Evolutionary conservation across 92 coral and sea anemone genomes (phyloP), one percentile per base, ranked within the genome.

Genomic region (Ricordea florida): DNA sequence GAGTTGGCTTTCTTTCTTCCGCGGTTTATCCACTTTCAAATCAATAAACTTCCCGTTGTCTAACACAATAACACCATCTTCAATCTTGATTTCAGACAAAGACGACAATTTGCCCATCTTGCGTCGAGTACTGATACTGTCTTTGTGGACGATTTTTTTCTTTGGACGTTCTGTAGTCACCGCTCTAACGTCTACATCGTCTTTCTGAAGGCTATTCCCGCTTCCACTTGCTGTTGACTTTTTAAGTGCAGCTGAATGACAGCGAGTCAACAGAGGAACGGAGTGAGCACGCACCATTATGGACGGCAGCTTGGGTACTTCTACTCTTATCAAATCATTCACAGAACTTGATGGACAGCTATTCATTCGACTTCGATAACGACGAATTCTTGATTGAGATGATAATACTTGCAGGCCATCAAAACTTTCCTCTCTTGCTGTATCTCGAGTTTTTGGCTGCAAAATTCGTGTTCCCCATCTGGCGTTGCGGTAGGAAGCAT

Each of bases 11-110:
- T 55, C 36, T 3, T 70, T 28, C 38, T 42, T 38, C 2, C 38
- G 15, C 34, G 14, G n/a, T 41, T 70, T 70, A 14, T 70, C 66
- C 37, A 15, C 29, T 38, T 22, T 53, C 1, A 70, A 53, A 70
- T 70, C 66, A 36, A 70, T 16, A 11, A 53, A 64, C 42, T 70
- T 70, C n/a, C 77, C 77, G 29, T 70, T 70, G 10, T 70, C 34
- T 11, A 70, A 53, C 1, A 70, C 16, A 6, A 70, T 55, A 16
- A 70, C 28, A 10, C 77, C 52, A 9, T 70, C 53, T 13, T 70
- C 66, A 2, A 70, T 53, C 31, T 70, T 55, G 38, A 70, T 26
- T 53, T 70, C 77, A 9, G 66, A 36, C 10, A 55, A 5, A 0
- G 52, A 5, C 66, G 66, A 38, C 27, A 70, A 21, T 30, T 27